phyloP scores from a whole-genome alignment of 2,797 vertebrate genomes.

The Miichthys miiuy region DNA sequence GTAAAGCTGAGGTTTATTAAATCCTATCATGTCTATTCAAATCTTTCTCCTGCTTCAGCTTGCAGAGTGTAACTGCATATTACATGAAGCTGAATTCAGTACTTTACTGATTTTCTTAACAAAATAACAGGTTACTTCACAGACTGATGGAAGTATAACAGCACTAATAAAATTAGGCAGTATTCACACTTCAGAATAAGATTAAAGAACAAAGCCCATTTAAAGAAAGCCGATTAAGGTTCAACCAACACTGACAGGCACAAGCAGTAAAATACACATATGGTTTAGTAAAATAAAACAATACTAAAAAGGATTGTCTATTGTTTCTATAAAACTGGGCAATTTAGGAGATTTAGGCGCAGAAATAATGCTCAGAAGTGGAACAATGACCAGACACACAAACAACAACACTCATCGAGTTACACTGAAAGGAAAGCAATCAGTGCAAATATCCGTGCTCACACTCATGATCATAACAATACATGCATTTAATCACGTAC shows the following conservation, averaged over 20 bases:
- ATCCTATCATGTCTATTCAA: not conserved
- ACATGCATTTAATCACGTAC: conserved; percentile 3
- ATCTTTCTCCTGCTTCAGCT: not conserved
- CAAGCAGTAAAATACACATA: not conserved
- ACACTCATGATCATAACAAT: not conserved
- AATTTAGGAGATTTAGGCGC: not conserved
- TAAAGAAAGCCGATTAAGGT: not conserved
- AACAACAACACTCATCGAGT: not conserved
- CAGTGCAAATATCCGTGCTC: conserved; percentile 6
- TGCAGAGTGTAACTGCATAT: not conserved
- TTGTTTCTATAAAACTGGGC: not conserved
- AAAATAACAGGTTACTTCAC: conserved; percentile 12
- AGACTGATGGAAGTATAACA: not conserved
- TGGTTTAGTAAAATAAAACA: not conserved
- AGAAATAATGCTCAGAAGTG: not conserved
- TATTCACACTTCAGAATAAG: not conserved
- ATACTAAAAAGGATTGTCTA: not conserved
- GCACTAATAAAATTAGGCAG: conserved; percentile 19
- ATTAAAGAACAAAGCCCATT: conserved; percentile 14
- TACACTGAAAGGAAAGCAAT: conserved; percentile 2
- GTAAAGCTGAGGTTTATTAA: not conserved
- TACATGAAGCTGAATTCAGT: conserved; percentile 11
- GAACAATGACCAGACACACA: not conserved
- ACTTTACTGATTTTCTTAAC: conserved; percentile 19
- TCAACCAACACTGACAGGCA: not conserved